Conservation (phyloP, 2,888 invertebrate genomes). For the Lasioglossum malachurum region DNA sequence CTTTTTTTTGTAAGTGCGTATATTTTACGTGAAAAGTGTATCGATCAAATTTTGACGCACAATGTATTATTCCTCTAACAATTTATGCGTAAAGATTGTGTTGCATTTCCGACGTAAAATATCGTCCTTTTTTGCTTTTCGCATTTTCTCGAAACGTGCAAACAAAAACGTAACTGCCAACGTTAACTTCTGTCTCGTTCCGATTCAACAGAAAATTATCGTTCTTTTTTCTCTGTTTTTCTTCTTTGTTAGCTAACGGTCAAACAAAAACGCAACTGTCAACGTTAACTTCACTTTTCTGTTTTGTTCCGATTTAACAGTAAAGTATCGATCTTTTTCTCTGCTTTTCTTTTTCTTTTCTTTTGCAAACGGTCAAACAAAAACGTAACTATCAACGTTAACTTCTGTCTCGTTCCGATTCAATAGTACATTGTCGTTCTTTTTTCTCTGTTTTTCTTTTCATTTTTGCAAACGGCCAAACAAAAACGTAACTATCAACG, state of each 20-base stretch:
- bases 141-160: background rate
- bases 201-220: conserved; percentile 19
- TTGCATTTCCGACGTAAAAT: conserved; percentile 28
- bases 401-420: background rate
- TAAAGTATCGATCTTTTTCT: conserved; percentile 5
- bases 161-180: conserved; percentile 53
- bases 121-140: background rate
- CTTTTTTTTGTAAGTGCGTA: background rate
- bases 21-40: conserved; percentile 35
- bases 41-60: conserved; percentile 19
- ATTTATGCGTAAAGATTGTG: conserved; percentile 26
- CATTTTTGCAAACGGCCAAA: conserved; percentile 5
- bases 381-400: conserved; percentile 44
- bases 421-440: conserved; percentile 18
- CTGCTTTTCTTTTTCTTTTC: too few relatives aligned
- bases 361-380: conserved; percentile 22
- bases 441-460: background rate
- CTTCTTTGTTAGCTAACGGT: background rate
- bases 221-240: background rate
- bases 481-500: conserved; percentile 47
- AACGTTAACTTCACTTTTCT: conserved; percentile 21
- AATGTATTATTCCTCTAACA: background rate
- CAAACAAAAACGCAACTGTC: conserved; percentile 51
- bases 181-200: conserved; percentile 16
- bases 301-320: background rate